Base-by-base conservation (phyloP, 2,113 vertebrate genomes). In the Solea solea region DNA sequence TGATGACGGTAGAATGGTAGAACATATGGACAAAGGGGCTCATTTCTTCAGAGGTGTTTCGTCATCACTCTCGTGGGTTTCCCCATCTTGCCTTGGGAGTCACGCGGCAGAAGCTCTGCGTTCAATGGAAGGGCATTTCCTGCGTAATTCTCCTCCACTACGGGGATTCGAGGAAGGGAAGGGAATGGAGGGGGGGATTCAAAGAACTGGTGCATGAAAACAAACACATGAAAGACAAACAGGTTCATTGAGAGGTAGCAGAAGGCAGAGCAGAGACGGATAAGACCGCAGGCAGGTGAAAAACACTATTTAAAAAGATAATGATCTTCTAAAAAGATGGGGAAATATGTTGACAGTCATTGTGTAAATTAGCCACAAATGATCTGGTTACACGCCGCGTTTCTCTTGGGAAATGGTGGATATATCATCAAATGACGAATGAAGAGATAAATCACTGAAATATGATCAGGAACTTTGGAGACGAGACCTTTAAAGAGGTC, bases 31-130 rank as follows among this genome's bases (percentile, higher is more conserved):
- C 61, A 39, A 72, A 76, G 15, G n/a, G 50, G 41, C 42, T 45
- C 63, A 52, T 21, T 68, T 81, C 62, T 79, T 76, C 77, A 86
- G 77, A 89, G 56, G 28, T 67, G 48, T 16, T 4, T 51, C 2
- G 5, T 64, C 65, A 59, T 52, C 0, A 10, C 75, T 69, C 49
- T 16, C 7, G 77, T 46, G 55, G 56, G 21, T 21, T 59, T 80
- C 80, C 16, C 57, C 64, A 56, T 67, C 46, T 34, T 48, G 71
- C 44, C 11, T 41, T 70, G 70, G 41, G 85, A 85, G 12, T 50
- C 10, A 25, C 44, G 55, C 46, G 0, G 45, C 65, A 62, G 0
- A 1, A 76, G 52, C 6, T 67, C 2, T 71, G 54, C 14, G n/a
- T 55, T 16, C 48, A 44, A 39, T 51, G 58, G 4, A 12, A 12